Base-by-base conservation (phyloP, 2,888 invertebrate genomes). In the Tiliacea citrago region DNA sequence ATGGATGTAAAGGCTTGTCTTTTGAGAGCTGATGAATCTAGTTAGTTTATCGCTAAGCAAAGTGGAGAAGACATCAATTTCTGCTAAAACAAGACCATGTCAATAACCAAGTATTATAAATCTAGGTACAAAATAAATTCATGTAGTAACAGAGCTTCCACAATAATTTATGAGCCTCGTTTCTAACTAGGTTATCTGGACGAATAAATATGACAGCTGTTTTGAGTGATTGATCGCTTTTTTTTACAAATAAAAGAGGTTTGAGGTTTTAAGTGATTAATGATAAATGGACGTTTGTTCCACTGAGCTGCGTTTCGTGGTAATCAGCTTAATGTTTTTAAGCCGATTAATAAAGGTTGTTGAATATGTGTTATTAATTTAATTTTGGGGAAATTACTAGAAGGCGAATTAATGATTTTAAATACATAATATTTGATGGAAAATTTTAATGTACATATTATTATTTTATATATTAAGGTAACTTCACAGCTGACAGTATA, bases 241-340 rank as follows among this genome's bases (percentile, higher is more conserved):
- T 68, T 81, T 84, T 67, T 62, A 55, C 63, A 58, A 82, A 84
- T 75, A 73, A 58, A 75, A 80, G 55, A n/a, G 62, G 62, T 65
- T 62, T 74, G 74, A 45, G 75, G 71, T 60, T 72, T 68, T 60
- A 79, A 67, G 53, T 82, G 82, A 82, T 82, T 84, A 77, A 82
- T 82, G 76, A 68, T 71, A 58, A 68, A 76, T 58, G 39, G 58
- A 63, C 47, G 29, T 67, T 84, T 71, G 60, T 66, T 70, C 63
- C 47, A 81, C 67, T 72, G 68, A 75, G 13, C 74, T 42, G 51
- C 18, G 55, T 72, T 73, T 57, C 51, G 55, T 39, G 24, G 69
- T 74, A 74, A 83, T 70, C 66, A 67, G 62, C 67, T 74, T 81
- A 55, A 81, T 81, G 67, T 68, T 67, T 83, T 72, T 60, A 35